Percentiles rank a stretch among this genome's conserved stretches.
Conservation (phyloP, 2,113 vertebrate genomes). For the Toxotes jaculatrix region DNA sequence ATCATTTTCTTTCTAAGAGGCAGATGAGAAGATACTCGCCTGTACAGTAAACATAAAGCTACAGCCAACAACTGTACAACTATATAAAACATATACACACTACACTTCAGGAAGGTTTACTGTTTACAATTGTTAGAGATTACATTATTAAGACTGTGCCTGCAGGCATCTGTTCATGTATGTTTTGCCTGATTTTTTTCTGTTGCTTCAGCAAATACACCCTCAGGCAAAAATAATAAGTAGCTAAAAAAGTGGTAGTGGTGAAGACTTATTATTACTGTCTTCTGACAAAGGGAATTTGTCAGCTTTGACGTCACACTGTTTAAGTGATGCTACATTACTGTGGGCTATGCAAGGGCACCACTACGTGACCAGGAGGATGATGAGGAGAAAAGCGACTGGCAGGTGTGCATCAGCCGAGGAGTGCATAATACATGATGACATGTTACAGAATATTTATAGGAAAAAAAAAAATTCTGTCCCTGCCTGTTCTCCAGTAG, state of each 20-base stretch:
- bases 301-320: not conserved
- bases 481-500: not conserved
- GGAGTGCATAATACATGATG: not conserved
- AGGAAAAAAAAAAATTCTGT: not conserved
- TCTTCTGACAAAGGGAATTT: not conserved
- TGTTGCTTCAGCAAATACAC: constrained; percentile 10
- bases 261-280: not conserved
- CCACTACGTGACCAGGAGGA: constrained; percentile 9
- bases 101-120: not conserved
- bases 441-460: not conserved
- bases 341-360: constrained; percentile 9
- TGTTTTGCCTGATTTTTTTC: constrained; percentile 13
- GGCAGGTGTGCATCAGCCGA: constrained; percentile 3
- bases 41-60: not conserved
- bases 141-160: constrained; percentile 34
- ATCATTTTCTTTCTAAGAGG: not conserved
- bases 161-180: constrained; percentile 22
- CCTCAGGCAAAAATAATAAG: constrained; percentile 22
- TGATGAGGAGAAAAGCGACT: constrained; percentile 3
- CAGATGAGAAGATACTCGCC: not conserved
- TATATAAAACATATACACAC: not conserved
- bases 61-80: not conserved
- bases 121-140: constrained; percentile 3
- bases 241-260: not conserved
- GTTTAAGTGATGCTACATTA: constrained; percentile 5